A percentile compares a stretch with the other conserved stretches of the same genome.
Evolutionary conservation across 2,797 vertebrate genomes (phyloP).

Genomic region (Bradypus variegatus): DNA sequence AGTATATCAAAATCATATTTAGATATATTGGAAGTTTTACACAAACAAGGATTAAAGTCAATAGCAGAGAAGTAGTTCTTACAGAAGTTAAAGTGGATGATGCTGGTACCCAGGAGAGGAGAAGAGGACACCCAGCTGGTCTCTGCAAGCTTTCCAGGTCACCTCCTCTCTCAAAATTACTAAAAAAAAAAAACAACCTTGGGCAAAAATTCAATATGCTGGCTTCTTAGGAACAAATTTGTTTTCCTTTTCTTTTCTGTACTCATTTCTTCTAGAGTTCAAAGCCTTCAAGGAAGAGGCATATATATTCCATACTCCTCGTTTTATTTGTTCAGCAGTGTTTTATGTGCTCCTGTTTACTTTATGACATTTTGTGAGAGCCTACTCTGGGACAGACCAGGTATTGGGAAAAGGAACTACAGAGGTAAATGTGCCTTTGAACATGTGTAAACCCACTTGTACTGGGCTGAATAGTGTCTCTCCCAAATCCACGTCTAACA

Average conservation of each 20-base stretch:
- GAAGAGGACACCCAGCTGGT: background rate
- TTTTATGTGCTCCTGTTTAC: background rate
- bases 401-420: background rate
- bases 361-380: constrained; percentile 33
- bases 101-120: background rate
- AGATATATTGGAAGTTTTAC: background rate
- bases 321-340: constrained; percentile 22
- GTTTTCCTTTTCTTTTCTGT: constrained; percentile 15
- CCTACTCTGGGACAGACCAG: background rate
- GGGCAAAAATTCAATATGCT: constrained; percentile 57
- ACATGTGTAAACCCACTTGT: background rate
- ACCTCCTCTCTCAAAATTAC: constrained; percentile 45
- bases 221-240: constrained; percentile 60
- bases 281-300: constrained; percentile 39
- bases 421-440: background rate
- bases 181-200: background rate
- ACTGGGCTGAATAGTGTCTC: too few species aligned
- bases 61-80: background rate
- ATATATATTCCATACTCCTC: background rate
- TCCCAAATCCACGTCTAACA: too few species aligned
- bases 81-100: background rate
- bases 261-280: constrained; percentile 48
- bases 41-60: background rate
- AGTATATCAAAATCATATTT: background rate
- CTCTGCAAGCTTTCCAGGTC: constrained; percentile 37